Conservation (phyloP, 1,140 invertebrate genomes). For the Drosophila paulistorum region DNA sequence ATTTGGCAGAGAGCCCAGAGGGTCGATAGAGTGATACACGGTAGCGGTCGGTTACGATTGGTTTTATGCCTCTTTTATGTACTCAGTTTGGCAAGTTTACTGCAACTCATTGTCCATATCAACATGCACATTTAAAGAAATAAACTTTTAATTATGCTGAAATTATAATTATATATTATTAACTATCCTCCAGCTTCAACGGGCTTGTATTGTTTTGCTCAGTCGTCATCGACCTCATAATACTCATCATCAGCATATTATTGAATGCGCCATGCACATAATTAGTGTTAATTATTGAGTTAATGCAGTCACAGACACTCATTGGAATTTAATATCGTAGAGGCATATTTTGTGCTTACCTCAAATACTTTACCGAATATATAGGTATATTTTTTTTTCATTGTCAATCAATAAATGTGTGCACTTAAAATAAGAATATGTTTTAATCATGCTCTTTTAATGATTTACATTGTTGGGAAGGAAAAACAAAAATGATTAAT, state of each 20-base stretch:
- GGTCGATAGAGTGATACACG: neutral
- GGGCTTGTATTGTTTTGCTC: conserved; percentile 28
- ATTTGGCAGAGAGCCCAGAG: neutral
- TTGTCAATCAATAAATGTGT: conserved; percentile 35
- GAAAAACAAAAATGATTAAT: neutral
- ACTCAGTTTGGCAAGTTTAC: too few relatives aligned
- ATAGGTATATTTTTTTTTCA: conserved; percentile 32
- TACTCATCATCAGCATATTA: conserved; percentile 20
- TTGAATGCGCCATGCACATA: conserved; percentile 65
- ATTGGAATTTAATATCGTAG: conserved; percentile 58
- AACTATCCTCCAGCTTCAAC: conserved; percentile 33
- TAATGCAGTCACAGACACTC: conserved; percentile 69
- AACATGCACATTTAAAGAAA: conserved; percentile 62
- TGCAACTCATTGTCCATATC: conserved; percentile 19
- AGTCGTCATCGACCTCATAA: conserved; percentile 23
- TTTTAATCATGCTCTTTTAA: conserved; percentile 72
- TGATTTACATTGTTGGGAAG: conserved; percentile 53
- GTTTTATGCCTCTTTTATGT: too few relatives aligned
- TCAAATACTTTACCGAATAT: conserved; percentile 19
- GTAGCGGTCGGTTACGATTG: neutral
- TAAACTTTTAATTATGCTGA: conserved; percentile 64
- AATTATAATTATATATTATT: conserved; percentile 68
- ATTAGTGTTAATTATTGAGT: conserved; percentile 76
- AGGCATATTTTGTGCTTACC: conserved; percentile 11
- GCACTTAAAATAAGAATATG: conserved; percentile 58